phyloP scores from a whole-genome alignment of 2,888 invertebrate species.

The Apomyelois bistriatella region DNA sequence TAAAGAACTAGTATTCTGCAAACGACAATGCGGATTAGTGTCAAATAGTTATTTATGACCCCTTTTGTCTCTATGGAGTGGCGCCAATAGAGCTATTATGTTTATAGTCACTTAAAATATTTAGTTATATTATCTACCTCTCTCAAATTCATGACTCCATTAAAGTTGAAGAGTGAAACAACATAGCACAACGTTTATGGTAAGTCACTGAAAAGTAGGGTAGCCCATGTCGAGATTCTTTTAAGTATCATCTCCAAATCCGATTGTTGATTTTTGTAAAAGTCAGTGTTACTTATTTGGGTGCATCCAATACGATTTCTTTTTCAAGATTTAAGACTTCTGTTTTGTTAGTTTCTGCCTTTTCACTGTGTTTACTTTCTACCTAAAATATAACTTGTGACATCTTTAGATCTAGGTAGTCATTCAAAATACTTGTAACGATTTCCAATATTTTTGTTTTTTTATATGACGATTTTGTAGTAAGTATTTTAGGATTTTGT shows the following conservation, averaged over 20 bases:
- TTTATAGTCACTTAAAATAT: neutral
- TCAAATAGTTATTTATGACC: constrained; percentile 9
- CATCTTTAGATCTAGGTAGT: no score
- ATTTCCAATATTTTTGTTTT: no score
- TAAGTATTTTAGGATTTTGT: no score
- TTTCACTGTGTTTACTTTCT: neutral
- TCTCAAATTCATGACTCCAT: constrained; percentile 12
- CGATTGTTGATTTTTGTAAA: constrained; percentile 3
- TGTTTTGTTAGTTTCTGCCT: neutral
- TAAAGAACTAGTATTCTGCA: constrained; percentile 21
- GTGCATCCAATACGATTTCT: constrained; percentile 14
- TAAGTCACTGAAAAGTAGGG: neutral
- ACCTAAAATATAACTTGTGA: no score
- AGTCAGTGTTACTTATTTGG: constrained; percentile 15
- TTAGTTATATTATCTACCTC: neutral
- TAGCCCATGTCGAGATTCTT: constrained; percentile 1
- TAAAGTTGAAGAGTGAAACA: neutral
- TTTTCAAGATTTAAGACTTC: neutral
- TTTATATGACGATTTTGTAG: constrained; percentile 11
- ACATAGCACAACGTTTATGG: neutral
- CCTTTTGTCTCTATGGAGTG: neutral
- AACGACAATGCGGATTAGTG: constrained; percentile 19
- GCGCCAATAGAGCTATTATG: constrained; percentile 1
- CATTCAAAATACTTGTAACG: no score
- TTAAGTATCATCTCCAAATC: constrained; percentile 1